These are phyloP conservation scores for Clarias laeviceps DNA, from an alignment of 2,797 vertebrate genomes.

Conservation along the genomic window DNA sequence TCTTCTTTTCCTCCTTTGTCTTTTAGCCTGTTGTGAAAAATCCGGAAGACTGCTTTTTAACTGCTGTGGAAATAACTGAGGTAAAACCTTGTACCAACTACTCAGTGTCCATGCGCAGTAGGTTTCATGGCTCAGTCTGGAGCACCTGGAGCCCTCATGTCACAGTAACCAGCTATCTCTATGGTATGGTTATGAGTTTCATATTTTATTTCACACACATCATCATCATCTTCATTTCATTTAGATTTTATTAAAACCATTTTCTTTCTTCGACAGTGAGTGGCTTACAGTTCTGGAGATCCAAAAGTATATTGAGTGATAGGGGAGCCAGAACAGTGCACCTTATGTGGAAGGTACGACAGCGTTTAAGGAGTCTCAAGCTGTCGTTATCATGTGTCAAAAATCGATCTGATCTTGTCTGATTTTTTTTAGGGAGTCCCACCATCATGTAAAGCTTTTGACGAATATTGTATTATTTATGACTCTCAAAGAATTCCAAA, in stretches of 20 bases:
- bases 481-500: neutral
- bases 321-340: constrained; percentile 7
- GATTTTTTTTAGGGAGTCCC: constrained; percentile 27
- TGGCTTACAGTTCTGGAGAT: constrained; percentile 33
- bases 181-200: constrained; percentile 12
- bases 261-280: constrained; percentile 30
- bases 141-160: constrained; percentile 26
- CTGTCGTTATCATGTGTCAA: too few species aligned
- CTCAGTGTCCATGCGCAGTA: constrained; percentile 21
- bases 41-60: too few species aligned
- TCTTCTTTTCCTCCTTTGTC: neutral
- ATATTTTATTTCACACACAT: neutral
- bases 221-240: too few species aligned
- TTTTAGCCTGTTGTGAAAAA: constrained; percentile 23
- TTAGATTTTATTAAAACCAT: neutral
- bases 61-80: neutral
- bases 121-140: neutral
- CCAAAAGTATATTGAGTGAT: constrained; percentile 2
- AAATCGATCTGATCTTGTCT: neutral
- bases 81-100: constrained; percentile 44
- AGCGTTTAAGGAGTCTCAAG: neutral
- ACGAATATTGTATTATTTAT: constrained; percentile 7
- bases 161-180: neutral
- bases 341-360: constrained; percentile 48
- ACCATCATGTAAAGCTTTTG: constrained; percentile 35